phyloP scores from a whole-genome alignment of 1,140 invertebrate species.

The Mamestra configurata region DNA sequence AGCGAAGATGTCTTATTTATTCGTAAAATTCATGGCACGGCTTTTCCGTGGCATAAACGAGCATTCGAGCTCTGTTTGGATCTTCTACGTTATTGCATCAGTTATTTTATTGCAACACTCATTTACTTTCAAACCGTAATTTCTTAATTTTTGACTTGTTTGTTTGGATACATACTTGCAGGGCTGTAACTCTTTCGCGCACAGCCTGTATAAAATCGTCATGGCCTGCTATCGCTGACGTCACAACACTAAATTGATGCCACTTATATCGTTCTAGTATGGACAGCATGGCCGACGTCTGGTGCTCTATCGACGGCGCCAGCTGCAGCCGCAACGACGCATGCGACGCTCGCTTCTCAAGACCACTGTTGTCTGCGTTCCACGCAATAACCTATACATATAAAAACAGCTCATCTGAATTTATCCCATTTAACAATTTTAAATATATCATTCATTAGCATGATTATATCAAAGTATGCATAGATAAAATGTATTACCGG shows the following conservation, averaged over 20 bases:
- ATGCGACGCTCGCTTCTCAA: slow-evolving; percentile 93
- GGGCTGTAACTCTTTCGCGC: slow-evolving; percentile 94
- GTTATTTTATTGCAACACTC: not conserved
- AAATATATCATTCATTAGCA: slow-evolving; percentile 1
- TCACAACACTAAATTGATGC: slow-evolving; percentile 98
- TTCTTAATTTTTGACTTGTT: not conserved
- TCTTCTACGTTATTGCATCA: not conserved
- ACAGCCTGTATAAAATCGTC: slow-evolving; percentile 98
- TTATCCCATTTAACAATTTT: not conserved
- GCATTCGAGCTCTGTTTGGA: no score
- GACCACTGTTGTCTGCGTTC: slow-evolving; percentile 97
- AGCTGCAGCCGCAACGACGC: slow-evolving; percentile 96
- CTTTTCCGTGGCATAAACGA: no score
- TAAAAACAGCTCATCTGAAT: slow-evolving; percentile 1
- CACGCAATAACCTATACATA: slow-evolving; percentile 94
- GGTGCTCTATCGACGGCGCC: slow-evolving; percentile 97
- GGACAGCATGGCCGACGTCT: slow-evolving; percentile 97
- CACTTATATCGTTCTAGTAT: slow-evolving; percentile 98
- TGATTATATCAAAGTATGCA: slow-evolving; percentile 45
- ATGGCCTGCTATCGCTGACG: slow-evolving; percentile 97
- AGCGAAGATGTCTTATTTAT: no score
- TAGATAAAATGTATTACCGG: slow-evolving; percentile 78
- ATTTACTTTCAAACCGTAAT: not conserved
- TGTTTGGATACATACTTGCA: slow-evolving; percentile 88
- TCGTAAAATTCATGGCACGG: no score